Conservation (phyloP, 2,113 vertebrate genomes). For the Cathartes aura region DNA sequence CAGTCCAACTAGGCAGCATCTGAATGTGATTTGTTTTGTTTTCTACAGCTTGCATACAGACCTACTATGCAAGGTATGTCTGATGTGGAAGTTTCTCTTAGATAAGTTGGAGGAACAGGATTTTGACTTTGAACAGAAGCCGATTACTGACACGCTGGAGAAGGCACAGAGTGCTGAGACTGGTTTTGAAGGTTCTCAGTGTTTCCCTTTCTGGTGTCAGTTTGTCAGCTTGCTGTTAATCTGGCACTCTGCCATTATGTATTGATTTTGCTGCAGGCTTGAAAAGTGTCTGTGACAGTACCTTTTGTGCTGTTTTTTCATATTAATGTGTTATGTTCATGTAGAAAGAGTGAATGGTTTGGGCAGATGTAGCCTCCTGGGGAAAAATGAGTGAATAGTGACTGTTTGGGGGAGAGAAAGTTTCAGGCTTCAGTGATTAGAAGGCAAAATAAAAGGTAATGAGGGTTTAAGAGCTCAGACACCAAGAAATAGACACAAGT, state of each 20-base stretch:
- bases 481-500: neutral
- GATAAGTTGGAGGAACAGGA: neutral
- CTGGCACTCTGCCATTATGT: neutral
- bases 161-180: neutral
- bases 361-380: neutral
- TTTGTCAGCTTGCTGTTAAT: neutral
- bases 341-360: neutral
- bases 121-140: neutral
- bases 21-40: neutral
- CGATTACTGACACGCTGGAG: neutral
- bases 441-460: neutral
- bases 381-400: neutral
- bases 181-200: neutral
- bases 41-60: neutral
- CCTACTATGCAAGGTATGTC: neutral
- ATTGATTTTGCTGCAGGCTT: neutral
- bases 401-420: neutral
- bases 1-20: neutral
- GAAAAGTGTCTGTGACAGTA: neutral
- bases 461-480: neutral
- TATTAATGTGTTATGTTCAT: rapidly evolving
- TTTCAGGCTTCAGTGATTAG: neutral
- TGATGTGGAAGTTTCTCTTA: neutral
- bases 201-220: neutral
- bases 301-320: neutral